Percentiles rank a stretch among this genome's conserved stretches.
These are phyloP conservation scores for Abscondita cerata DNA, from an alignment of 2,888 invertebrate species.

Conservation along the genomic window DNA sequence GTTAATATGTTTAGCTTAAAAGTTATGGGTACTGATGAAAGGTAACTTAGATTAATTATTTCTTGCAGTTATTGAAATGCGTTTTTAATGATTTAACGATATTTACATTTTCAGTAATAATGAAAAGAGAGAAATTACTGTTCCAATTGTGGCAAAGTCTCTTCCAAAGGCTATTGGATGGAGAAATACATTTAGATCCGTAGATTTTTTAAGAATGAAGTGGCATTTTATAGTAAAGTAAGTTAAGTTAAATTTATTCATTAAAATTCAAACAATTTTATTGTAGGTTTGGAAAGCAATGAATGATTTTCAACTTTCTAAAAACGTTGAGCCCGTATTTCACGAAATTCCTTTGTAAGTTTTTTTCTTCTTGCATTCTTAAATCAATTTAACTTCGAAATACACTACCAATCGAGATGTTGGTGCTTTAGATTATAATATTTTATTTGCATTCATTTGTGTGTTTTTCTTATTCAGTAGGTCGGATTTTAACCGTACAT, in stretches of 20 bases:
- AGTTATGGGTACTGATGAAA: constrained; percentile 55
- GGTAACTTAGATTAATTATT: constrained; percentile 28
- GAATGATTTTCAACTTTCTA: constrained; percentile 54
- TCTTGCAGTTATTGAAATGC: neutral
- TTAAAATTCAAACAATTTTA: neutral
- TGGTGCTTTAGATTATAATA: no score
- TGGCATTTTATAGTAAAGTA: constrained; percentile 67
- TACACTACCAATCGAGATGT: no score
- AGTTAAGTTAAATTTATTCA: no score
- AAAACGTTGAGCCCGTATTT: constrained; percentile 43
- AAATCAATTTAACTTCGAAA: no score
- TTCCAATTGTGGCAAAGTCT: constrained; percentile 66
- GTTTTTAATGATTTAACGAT: no score
- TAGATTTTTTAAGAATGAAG: constrained; percentile 76
- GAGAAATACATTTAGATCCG: constrained; percentile 68
- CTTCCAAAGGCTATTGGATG: constrained; percentile 69
- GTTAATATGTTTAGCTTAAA: constrained; percentile 66
- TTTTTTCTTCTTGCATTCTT: no score
- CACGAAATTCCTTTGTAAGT: constrained; percentile 47
- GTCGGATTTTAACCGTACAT: no score
- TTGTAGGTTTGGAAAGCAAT: constrained; percentile 59
- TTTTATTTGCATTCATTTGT: no score
- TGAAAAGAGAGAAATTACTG: neutral
- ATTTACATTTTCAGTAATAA: constrained; percentile 16
- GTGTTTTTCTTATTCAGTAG: no score